phyloP scores from a whole-genome alignment of 2,888 invertebrate species.

The Stomorhina lunata region DNA sequence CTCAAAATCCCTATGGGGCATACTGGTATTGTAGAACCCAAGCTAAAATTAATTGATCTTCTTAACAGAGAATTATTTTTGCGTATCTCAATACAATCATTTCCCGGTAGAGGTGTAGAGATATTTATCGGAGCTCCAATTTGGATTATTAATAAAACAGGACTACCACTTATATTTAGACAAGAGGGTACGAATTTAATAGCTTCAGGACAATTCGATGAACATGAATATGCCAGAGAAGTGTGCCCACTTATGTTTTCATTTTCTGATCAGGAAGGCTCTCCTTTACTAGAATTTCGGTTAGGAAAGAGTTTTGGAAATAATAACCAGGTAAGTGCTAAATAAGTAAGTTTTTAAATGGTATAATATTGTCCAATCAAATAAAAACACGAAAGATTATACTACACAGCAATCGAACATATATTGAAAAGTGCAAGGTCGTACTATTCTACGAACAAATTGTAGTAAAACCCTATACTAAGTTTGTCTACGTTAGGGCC shows the following conservation, averaged over 20 bases:
- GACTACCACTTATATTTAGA: constrained; percentile 95
- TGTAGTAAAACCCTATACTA: too few species aligned
- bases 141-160: constrained; percentile 98
- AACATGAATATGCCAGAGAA: constrained; percentile 96
- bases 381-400: too few species aligned
- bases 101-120: constrained; percentile 84
- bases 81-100: constrained; percentile 83
- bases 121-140: constrained; percentile 90
- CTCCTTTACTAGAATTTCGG: constrained; percentile 87
- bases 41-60: constrained; percentile 88
- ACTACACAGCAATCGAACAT: too few species aligned
- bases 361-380: too few species aligned
- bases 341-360: background rate
- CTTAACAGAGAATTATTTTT: constrained; percentile 87
- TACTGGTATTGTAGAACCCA: constrained; percentile 83
- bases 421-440: too few species aligned
- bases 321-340: constrained; percentile 81
- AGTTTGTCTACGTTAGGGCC: too few species aligned
- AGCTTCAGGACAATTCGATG: constrained; percentile 94
- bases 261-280: constrained; percentile 93
- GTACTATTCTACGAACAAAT: too few species aligned
- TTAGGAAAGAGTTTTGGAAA: constrained; percentile 85
- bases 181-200: constrained; percentile 90
- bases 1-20: constrained; percentile 81
- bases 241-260: constrained; percentile 96